These are phyloP conservation scores for Baccha elongata DNA, from an alignment of 2,888 invertebrate genomes.

Conservation along the genomic window DNA sequence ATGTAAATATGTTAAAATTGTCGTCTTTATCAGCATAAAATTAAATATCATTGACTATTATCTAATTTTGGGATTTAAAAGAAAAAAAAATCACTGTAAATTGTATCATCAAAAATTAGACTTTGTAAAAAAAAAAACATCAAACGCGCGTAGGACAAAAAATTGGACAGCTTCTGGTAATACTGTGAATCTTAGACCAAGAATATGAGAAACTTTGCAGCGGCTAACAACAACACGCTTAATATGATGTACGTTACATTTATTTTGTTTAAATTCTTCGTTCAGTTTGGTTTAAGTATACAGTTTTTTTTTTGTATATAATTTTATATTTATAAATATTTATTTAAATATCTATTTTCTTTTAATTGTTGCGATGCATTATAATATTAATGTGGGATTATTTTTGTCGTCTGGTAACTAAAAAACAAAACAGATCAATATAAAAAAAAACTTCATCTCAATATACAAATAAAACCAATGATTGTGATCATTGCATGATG, in stretches of 20 bases:
- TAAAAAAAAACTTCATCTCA: conserved; percentile 31
- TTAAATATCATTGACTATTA: conserved; percentile 7
- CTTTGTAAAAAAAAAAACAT: conserved; percentile 21
- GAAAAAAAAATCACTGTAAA: conserved; percentile 61
- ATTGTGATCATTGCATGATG: conserved; percentile 46
- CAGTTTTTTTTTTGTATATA: conserved; percentile 14
- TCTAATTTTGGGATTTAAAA: not conserved
- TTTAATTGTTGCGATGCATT: conserved; percentile 24
- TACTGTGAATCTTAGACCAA: conserved; percentile 38
- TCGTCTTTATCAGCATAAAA: conserved; percentile 29
- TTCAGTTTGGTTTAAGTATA: conserved; percentile 70
- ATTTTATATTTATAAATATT: conserved; percentile 26
- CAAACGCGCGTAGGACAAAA: conserved; percentile 46
- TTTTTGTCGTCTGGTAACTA: conserved; percentile 54
- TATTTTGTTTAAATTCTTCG: conserved; percentile 49
- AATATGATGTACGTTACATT: conserved; percentile 66
- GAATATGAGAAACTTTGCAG: conserved; percentile 57
- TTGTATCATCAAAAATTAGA: conserved; percentile 51
- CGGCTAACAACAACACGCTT: conserved; percentile 71
- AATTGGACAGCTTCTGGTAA: conserved; percentile 42
- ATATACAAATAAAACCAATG: conserved; percentile 1
- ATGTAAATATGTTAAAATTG: conserved; percentile 63
- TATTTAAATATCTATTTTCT: conserved; percentile 20
- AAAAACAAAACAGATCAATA: conserved; percentile 13
- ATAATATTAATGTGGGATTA: conserved; percentile 65